Evolutionary conservation across 2,113 vertebrate species (phyloP), one percentile per base, ranked within the genome.

Genomic region (Todiramphus saurophagus): DNA sequence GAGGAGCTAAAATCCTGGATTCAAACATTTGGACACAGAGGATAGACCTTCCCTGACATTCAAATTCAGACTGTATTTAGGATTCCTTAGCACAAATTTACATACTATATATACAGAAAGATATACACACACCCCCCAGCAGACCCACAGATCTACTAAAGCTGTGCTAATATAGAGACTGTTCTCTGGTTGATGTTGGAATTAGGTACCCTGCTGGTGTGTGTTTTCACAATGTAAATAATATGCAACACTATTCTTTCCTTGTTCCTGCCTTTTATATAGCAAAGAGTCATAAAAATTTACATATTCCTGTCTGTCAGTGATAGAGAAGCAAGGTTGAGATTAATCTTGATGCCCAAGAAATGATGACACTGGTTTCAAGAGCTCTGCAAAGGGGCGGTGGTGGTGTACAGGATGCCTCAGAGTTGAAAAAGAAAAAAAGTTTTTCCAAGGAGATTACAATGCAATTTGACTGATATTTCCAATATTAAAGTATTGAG

Each of bases 151-250:
- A 33, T 33, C 31, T 35, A 28, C 64, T 41, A 50, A 23, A 70
- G 13, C 41, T 30, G 19, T 51, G 21, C n/a, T 63, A 25, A 16
- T 1, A 5, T 1, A 60, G n/a, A 25, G 20, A 30, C 10, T 14
- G 30, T 35, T 35, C 5, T 35, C 5, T 7, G 24, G 13, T 30
- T 35, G 35, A 16, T 25, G 1, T 1, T 2, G 0, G 23, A 60
- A 39, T 11, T 51, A 21, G 6, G 37, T 31, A 72, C 3, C 9
- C 21, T 4, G 3, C 7, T 20, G 10, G 4, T 18, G 7, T 10
- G 25, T 33, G 13, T 0, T 55, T 76, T 43, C 28, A 37, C 24
- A 43, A 46, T 35, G 46, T 15, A 59, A 33, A n/a, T 30, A 59
- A 43, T 14, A 44, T 2, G 0, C 37, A 51, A 35, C 4, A 4